Conservation (phyloP, 2,888 invertebrate genomes). For the Agrochola lota region DNA sequence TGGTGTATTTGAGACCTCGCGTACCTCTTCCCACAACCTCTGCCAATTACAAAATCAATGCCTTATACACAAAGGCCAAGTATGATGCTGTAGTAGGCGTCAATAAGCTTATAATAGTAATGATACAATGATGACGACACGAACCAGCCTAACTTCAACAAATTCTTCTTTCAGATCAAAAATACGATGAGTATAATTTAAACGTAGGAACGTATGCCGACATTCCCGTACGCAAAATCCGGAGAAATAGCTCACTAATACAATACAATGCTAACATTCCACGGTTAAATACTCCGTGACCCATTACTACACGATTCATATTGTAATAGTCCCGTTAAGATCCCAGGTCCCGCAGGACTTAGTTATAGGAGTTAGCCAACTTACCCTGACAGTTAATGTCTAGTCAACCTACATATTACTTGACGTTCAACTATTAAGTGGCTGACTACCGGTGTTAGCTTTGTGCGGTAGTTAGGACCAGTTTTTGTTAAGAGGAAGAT, state of each 20-base stretch:
- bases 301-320: conserved; percentile 29
- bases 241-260: background rate
- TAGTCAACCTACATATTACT: conserved; percentile 31
- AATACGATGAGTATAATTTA: background rate
- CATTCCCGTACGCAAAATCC: background rate
- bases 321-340: conserved; percentile 43
- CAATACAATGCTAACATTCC: conserved; percentile 7
- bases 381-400: conserved; percentile 47
- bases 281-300: conserved; percentile 10
- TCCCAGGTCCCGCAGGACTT: conserved; percentile 35
- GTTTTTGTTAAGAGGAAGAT: background rate
- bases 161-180: background rate
- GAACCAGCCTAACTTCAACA: background rate
- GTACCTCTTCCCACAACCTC: background rate
- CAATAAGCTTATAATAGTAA: background rate
- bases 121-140: background rate
- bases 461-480: background rate
- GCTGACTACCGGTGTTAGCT: conserved; percentile 9
- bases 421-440: conserved; percentile 32
- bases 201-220: background rate
- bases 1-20: background rate
- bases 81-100: background rate
- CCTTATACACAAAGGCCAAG: background rate
- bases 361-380: conserved; percentile 45
- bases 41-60: background rate